Evolutionary conservation across 37 sponge, comb jelly and placozoan genomes (phyloP).

Genomic region (Hormiphora californensis): DNA sequence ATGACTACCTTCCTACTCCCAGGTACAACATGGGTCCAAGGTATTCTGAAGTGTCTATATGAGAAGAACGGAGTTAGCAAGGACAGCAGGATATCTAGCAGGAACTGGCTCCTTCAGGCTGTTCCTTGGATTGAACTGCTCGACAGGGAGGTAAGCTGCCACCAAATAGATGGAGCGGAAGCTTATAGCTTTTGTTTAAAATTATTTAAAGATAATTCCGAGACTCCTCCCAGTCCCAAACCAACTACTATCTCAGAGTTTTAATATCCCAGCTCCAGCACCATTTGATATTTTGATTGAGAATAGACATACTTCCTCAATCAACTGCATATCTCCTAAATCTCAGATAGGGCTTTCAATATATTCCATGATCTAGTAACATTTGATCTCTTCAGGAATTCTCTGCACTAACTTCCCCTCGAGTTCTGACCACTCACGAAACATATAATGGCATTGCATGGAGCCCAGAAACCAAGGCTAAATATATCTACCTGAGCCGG

Average conservation of each 20-base stretch:
- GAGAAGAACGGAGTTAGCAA: conserved; percentile 1
- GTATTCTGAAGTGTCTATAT: conserved; percentile 1
- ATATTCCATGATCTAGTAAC: not conserved
- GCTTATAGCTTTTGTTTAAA: too few species aligned
- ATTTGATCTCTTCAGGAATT: not conserved
- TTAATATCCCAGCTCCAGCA: too few species aligned
- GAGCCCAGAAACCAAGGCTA: not conserved
- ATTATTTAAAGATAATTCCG: too few species aligned
- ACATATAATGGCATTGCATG: not conserved
- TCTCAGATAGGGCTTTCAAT: too few species aligned
- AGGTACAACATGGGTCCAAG: not conserved
- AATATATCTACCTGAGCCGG: not conserved
- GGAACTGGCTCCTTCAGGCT: not conserved
- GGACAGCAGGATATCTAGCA: not conserved
- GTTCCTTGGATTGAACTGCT: conserved; percentile 13
- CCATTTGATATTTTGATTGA: too few species aligned
- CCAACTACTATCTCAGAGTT: too few species aligned
- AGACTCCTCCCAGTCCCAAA: too few species aligned
- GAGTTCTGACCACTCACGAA: not conserved
- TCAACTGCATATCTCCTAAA: too few species aligned
- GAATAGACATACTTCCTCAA: too few species aligned
- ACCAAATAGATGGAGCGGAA: too few species aligned
- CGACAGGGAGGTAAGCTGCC: not conserved
- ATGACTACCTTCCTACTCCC: too few species aligned
- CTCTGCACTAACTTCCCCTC: not conserved